Percentiles rank a stretch among this genome's conserved stretches.
These are phyloP conservation scores for Dryoscopus gambensis DNA, from an alignment of 2,113 vertebrate species.

Conservation along the genomic window DNA sequence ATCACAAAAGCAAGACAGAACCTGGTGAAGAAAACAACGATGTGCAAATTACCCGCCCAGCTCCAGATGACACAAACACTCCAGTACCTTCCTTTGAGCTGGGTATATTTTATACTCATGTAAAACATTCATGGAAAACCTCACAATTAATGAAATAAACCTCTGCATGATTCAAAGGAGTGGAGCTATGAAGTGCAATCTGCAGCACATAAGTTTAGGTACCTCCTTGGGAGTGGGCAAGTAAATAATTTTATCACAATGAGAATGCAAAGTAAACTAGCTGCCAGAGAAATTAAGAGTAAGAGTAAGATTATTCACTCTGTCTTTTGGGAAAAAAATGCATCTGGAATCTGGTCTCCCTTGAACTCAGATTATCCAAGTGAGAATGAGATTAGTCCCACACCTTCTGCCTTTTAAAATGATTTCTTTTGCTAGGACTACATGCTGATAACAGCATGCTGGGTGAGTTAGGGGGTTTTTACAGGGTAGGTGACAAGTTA, in stretches of 20 bases:
- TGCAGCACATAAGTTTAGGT: not conserved
- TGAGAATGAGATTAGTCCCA: not conserved
- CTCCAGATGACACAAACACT: not conserved
- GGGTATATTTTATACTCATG: not conserved
- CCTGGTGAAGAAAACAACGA: not conserved
- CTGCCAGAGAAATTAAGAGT: not conserved
- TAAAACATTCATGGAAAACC: not conserved
- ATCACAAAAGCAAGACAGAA: not conserved
- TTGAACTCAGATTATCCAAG: not conserved
- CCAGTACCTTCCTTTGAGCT: not conserved
- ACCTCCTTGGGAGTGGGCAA: not conserved
- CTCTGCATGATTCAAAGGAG: not conserved
- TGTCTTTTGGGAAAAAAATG: not conserved
- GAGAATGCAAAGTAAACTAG: not conserved
- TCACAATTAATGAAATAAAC: not conserved
- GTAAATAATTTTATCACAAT: not conserved
- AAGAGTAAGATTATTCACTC: not conserved
- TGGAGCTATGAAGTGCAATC: not conserved
- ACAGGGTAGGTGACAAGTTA: not conserved
- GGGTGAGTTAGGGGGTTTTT: not conserved
- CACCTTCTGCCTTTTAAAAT: not conserved
- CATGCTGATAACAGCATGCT: not conserved
- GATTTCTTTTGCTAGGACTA: not conserved
- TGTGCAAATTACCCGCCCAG: not conserved
- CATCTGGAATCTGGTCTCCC: not conserved